These are phyloP conservation scores for Cryptophagus acutangulus DNA, from an alignment of 2,888 invertebrate species.

Conservation along the genomic window DNA sequence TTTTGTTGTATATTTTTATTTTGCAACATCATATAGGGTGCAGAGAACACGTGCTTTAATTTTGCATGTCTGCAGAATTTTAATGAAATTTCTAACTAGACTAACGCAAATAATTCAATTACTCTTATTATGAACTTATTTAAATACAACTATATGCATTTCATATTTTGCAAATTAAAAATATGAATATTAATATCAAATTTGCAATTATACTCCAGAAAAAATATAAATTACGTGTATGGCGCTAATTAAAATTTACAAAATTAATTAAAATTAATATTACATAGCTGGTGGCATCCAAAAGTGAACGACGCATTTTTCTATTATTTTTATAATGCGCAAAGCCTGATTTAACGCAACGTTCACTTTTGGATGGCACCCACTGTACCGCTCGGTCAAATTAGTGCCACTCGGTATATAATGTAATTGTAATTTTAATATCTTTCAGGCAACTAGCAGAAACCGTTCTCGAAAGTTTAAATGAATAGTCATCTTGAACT, in stretches of 20 bases:
- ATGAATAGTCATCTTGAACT: conserved; percentile 1
- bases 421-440: background rate
- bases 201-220: too few relatives aligned
- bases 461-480: background rate
- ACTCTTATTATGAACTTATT: background rate
- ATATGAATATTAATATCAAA: too few relatives aligned
- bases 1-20: background rate
- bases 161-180: too few relatives aligned
- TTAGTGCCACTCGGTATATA: too few relatives aligned
- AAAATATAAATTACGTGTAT: background rate
- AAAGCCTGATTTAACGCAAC: too few relatives aligned
- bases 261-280: conserved; percentile 1
- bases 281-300: too few relatives aligned
- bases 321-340: too few relatives aligned
- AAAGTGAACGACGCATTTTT: too few relatives aligned
- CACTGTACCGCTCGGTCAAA: too few relatives aligned
- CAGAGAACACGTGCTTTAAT: conserved; percentile 15
- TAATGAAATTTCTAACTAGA: conserved; percentile 12
- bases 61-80: conserved; percentile 17
- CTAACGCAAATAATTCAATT: conserved; percentile 2
- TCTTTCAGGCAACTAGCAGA: background rate
- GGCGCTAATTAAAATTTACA: background rate
- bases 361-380: too few relatives aligned
- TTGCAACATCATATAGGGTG: conserved; percentile 2
- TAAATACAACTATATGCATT: too few relatives aligned